Percentiles rank a stretch among this genome's conserved stretches.
Evolutionary conservation across 2,888 invertebrate genomes (phyloP).

Genomic region (Lycia hirtaria): DNA sequence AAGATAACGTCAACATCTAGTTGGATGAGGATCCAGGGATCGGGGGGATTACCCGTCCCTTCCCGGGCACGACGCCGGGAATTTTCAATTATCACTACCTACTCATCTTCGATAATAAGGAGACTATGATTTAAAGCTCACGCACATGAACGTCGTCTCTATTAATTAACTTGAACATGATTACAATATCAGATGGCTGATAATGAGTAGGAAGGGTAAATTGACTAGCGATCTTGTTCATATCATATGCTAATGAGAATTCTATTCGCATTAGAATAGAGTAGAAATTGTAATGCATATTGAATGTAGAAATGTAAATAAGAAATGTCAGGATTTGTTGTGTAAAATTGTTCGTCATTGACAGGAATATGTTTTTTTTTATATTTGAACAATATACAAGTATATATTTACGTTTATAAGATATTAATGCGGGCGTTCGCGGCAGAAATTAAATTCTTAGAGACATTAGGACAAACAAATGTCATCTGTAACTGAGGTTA

Average conservation of each 20-base stretch:
- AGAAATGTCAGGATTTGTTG: not conserved
- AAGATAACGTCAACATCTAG: slow-evolving; percentile 59
- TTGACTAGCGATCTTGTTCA: not conserved
- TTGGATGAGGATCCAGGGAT: slow-evolving; percentile 38
- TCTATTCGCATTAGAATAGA: not conserved
- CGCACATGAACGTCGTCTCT: not conserved
- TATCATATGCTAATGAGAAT: not conserved
- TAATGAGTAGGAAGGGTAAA: not conserved
- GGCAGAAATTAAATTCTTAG: too few species aligned
- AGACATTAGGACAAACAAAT: too few species aligned
- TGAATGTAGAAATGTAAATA: not conserved
- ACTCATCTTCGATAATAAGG: slow-evolving; percentile 55
- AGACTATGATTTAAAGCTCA: slow-evolving; percentile 50
- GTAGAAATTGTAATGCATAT: not conserved
- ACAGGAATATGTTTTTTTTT: not conserved
- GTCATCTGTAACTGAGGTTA: too few species aligned
- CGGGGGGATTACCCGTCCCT: slow-evolving; percentile 39
- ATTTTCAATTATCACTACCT: slow-evolving; percentile 65
- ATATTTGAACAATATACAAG: too few species aligned
- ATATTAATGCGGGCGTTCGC: too few species aligned
- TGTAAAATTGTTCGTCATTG: not conserved
- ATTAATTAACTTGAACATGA: slow-evolving; percentile 4
- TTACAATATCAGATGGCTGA: not conserved
- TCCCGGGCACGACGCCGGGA: slow-evolving; percentile 50
- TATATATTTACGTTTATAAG: too few species aligned